A percentile compares a stretch with the other conserved stretches of the same genome.
phyloP scores from a whole-genome alignment of 2,113 vertebrate genomes.

The Rhinolophus sinicus region DNA sequence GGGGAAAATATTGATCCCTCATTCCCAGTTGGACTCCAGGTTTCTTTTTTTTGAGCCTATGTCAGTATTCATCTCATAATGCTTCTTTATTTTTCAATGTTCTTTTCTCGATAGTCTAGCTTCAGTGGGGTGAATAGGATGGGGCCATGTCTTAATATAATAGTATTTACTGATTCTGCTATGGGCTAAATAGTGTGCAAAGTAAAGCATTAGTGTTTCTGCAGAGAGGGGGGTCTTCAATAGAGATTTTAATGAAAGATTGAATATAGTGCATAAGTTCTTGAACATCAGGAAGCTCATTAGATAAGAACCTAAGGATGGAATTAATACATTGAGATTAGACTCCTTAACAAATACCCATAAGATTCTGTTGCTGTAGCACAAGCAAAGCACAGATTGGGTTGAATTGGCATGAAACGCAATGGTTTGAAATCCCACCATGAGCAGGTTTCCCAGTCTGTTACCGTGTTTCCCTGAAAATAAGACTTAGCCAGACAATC shows the following conservation, averaged over 20 bases:
- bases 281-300: background rate
- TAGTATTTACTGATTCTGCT: background rate
- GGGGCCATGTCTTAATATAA: background rate
- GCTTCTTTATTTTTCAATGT: background rate
- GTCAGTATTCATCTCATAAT: background rate
- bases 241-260: background rate
- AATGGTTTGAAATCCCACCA: background rate
- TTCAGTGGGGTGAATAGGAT: background rate
- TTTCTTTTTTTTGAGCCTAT: background rate
- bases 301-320: background rate
- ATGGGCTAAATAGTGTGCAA: background rate
- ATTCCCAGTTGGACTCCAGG: background rate
- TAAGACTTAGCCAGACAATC: too few species aligned
- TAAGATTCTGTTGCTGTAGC: background rate
- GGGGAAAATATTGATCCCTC: background rate
- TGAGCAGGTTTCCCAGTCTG: background rate
- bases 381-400: background rate
- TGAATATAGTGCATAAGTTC: background rate
- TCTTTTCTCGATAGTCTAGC: background rate
- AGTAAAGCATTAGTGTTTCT: background rate
- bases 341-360: background rate
- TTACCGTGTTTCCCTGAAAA: background rate
- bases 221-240: background rate
- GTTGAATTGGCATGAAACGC: background rate
- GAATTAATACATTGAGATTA: background rate